Percentiles rank a stretch among this genome's conserved stretches.
Evolutionary conservation across 2,797 vertebrate species (phyloP).

Genomic region (Rhyacichthys aspro): DNA sequence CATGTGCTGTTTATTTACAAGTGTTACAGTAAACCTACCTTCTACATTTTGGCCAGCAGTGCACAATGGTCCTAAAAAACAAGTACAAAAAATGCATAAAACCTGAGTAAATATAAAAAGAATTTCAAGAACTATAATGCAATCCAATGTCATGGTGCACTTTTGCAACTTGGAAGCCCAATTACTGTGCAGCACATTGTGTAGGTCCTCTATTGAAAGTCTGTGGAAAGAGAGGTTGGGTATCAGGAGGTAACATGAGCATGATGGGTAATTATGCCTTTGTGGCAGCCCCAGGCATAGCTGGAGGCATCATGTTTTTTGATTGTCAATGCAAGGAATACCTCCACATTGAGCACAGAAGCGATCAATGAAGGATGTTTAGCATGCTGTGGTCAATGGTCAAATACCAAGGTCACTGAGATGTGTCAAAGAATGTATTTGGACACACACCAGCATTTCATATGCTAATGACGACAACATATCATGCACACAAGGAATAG

Average conservation of each 20-base stretch:
- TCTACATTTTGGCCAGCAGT: too few species aligned
- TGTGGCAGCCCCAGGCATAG: neutral
- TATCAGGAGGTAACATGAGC: slow-evolving; percentile 2
- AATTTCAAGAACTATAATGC: too few species aligned
- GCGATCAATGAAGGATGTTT: neutral
- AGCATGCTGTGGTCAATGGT: neutral
- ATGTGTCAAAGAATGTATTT: neutral
- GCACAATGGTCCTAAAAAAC: too few species aligned
- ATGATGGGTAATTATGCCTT: neutral
- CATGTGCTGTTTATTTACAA: too few species aligned
- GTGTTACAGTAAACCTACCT: too few species aligned
- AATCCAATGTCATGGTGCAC: too few species aligned
- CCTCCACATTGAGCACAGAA: neutral
- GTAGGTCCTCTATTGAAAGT: too few species aligned
- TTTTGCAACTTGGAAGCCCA: too few species aligned
- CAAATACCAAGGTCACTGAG: slow-evolving; percentile 3
- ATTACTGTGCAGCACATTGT: too few species aligned
- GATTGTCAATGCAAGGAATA: slow-evolving; percentile 10
- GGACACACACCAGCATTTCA: neutral
- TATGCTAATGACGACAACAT: slow-evolving; percentile 1
- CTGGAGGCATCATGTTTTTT: slow-evolving; percentile 9
- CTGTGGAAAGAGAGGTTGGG: neutral
- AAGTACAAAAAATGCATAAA: too few species aligned
- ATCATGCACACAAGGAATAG: neutral
- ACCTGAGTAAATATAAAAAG: too few species aligned